Conservation (phyloP, 2,797 vertebrate species). For the Hephaestus fuliginosus region DNA sequence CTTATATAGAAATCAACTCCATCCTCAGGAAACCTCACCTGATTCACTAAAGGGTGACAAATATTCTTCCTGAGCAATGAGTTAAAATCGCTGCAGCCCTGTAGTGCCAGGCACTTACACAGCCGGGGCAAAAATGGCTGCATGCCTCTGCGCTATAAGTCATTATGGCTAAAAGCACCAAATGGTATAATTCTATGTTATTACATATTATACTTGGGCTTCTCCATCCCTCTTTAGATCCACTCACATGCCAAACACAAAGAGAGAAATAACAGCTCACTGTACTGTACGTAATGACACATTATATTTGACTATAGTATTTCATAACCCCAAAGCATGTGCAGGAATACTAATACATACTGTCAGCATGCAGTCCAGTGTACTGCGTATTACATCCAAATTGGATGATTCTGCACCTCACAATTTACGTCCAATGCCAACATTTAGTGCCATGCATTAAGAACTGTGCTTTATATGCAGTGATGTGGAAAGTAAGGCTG, state of each 20-base stretch:
- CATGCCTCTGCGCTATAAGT: slow-evolving; percentile 36
- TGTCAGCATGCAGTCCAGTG: neutral
- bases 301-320: slow-evolving; percentile 33
- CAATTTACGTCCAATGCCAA: neutral
- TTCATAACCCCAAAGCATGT: slow-evolving; percentile 15
- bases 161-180: slow-evolving; percentile 47
- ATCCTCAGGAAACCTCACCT: slow-evolving; percentile 7
- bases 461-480: neutral
- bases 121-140: slow-evolving; percentile 24
- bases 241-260: slow-evolving; percentile 43
- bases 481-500: neutral
- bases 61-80: slow-evolving; percentile 11
- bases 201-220: slow-evolving; percentile 15
- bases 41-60: slow-evolving; percentile 16
- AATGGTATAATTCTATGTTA: slow-evolving; percentile 31
- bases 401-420: neutral
- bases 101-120: slow-evolving; percentile 23
- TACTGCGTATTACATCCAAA: neutral
- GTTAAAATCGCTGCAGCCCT: slow-evolving; percentile 30
- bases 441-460: neutral
- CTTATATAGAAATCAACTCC: slow-evolving; percentile 24
- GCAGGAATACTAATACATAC: slow-evolving; percentile 24
- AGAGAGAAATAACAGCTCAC: slow-evolving; percentile 40
- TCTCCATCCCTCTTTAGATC: slow-evolving; percentile 31
- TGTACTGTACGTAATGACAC: slow-evolving; percentile 29